Percentiles rank a stretch among this genome's conserved stretches.
These are phyloP conservation scores for Stenopsyche tienmushanensis DNA, from an alignment of 1,140 invertebrate species.

Conservation along the genomic window DNA sequence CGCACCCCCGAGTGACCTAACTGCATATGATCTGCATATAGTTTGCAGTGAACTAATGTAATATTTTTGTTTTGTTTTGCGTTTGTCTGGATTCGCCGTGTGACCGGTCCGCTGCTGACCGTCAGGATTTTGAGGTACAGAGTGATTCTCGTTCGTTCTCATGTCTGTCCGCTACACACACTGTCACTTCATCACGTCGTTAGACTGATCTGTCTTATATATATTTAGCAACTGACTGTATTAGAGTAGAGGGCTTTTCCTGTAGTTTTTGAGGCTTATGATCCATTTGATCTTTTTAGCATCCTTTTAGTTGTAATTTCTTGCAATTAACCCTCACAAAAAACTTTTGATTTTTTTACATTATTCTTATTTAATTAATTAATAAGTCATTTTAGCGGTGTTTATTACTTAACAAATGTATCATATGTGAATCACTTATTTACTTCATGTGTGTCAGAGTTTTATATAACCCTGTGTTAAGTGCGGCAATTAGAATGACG, in stretches of 20 bases:
- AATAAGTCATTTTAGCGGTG: slow-evolving; percentile 24
- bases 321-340: slow-evolving; percentile 39
- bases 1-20: not conserved
- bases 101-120: slow-evolving; percentile 52
- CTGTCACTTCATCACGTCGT: slow-evolving; percentile 49
- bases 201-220: slow-evolving; percentile 45
- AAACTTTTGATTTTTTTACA: slow-evolving; percentile 33
- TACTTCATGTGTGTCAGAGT: not conserved
- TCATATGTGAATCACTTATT: slow-evolving; percentile 32
- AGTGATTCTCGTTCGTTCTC: slow-evolving; percentile 58
- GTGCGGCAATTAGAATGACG: slow-evolving; percentile 19
- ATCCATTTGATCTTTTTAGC: slow-evolving; percentile 58
- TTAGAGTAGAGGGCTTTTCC: slow-evolving; percentile 60
- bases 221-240: slow-evolving; percentile 53
- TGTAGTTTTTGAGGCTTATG: slow-evolving; percentile 62
- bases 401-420: slow-evolving; percentile 31
- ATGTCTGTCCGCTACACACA: slow-evolving; percentile 51
- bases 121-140: slow-evolving; percentile 74
- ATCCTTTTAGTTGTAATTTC: slow-evolving; percentile 55
- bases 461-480: not conserved
- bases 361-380: slow-evolving; percentile 25
- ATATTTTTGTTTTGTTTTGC: slow-evolving; percentile 55
- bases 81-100: slow-evolving; percentile 55
- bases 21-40: not conserved
- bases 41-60: slow-evolving; percentile 39